These are phyloP conservation scores for Tetragonula carbonaria DNA, from an alignment of 2,888 invertebrate genomes.

Conservation along the genomic window DNA sequence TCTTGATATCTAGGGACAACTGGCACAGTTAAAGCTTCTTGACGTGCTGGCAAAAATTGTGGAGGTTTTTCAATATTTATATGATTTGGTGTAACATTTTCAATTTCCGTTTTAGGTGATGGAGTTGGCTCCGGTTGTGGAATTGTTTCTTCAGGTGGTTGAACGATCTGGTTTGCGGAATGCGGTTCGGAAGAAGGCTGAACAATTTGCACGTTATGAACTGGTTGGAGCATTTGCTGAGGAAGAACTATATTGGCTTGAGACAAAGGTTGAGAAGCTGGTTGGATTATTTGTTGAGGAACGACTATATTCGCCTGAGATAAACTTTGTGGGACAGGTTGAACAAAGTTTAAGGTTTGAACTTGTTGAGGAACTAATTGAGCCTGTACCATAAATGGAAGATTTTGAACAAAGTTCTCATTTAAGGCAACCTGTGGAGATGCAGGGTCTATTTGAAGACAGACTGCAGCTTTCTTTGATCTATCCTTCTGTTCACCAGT, in stretches of 20 bases:
- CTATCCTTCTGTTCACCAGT: slow-evolving; percentile 42
- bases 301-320: slow-evolving; percentile 2
- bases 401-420: neutral
- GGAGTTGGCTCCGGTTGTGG: slow-evolving; percentile 4
- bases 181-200: slow-evolving; percentile 23
- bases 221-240: slow-evolving; percentile 2
- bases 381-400: slow-evolving; percentile 1
- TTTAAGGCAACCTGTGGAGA: slow-evolving; percentile 13
- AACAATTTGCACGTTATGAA: slow-evolving; percentile 31
- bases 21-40: slow-evolving; percentile 24
- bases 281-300: slow-evolving; percentile 16
- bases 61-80: neutral
- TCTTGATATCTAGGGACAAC: slow-evolving; percentile 6
- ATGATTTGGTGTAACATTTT: neutral
- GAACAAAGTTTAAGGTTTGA: slow-evolving; percentile 31
- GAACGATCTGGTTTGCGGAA: neutral
- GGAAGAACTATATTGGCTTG: neutral
- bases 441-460: slow-evolving; percentile 32
- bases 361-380: slow-evolving; percentile 13
- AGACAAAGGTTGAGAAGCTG: neutral
- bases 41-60: slow-evolving; percentile 7
- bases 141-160: neutral
- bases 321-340: neutral
- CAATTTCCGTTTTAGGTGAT: neutral
- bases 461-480: slow-evolving; percentile 38